These are phyloP conservation scores for Choristoneura fumiferana DNA, from an alignment of 1,140 invertebrate genomes.

Conservation along the genomic window DNA sequence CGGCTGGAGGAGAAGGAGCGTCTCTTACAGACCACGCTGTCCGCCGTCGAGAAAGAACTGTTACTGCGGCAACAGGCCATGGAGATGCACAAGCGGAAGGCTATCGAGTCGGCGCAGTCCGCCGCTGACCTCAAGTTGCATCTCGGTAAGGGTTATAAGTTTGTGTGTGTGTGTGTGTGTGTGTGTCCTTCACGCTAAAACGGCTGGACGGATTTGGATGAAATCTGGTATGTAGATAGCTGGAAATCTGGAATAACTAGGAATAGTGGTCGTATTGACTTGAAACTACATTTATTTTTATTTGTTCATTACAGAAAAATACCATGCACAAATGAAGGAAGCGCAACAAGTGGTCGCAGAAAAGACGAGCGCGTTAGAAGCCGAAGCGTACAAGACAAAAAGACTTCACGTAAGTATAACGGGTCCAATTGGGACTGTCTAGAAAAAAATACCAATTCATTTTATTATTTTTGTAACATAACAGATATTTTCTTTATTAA, in stretches of 20 bases:
- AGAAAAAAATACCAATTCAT: too few species aligned
- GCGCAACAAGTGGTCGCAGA: constrained; percentile 97
- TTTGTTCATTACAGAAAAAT: constrained; percentile 84
- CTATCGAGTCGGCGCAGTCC: constrained; percentile 96
- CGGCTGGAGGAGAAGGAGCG: constrained; percentile 98
- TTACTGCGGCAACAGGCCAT: constrained; percentile 94
- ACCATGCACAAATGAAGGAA: constrained; percentile 98
- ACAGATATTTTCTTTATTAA: too few species aligned
- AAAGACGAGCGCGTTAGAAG: constrained; percentile 96
- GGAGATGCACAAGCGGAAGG: constrained; percentile 99
- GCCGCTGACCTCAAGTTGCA: constrained; percentile 98
- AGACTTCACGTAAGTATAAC: constrained; percentile 89
- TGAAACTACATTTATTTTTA: too few species aligned
- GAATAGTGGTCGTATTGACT: too few species aligned
- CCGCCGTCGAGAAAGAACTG: constrained; percentile 96
- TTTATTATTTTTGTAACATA: too few species aligned
- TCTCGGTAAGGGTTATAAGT: constrained; percentile 94
- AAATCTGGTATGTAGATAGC: too few species aligned
- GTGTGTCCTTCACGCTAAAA: too few species aligned
- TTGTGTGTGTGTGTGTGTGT: too few species aligned
- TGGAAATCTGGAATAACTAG: too few species aligned
- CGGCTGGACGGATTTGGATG: too few species aligned
- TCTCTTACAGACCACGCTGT: constrained; percentile 93
- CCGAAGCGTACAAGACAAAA: constrained; percentile 98
- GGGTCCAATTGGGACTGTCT: too few species aligned